A percentile compares a stretch with the other conserved stretches of the same genome.
Conservation (phyloP, 2,797 vertebrate genomes). For the Naso thynnoides region DNA sequence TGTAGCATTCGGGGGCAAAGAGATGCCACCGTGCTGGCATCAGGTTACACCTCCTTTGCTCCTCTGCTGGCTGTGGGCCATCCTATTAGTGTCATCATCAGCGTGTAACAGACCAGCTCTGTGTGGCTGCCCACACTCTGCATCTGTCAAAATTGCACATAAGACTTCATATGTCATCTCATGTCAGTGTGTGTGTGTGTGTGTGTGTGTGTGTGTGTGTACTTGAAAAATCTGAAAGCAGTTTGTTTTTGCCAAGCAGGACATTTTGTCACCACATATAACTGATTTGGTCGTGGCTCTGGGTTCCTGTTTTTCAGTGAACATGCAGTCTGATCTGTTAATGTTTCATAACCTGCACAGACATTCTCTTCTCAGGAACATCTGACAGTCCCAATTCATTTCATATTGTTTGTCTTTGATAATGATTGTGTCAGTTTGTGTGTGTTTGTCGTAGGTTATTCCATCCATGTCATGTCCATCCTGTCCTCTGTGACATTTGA, state of each 20-base stretch:
- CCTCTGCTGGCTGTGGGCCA: conserved; percentile 28
- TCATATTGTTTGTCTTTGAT: background rate
- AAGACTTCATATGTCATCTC: conserved; percentile 22
- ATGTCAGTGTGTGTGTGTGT: background rate
- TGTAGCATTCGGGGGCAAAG: conserved; percentile 36
- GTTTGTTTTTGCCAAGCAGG: background rate
- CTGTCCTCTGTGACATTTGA: background rate
- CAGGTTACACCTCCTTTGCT: conserved; percentile 52
- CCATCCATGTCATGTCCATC: too few relatives aligned
- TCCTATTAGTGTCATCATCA: conserved; percentile 59
- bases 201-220: background rate
- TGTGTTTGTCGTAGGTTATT: background rate
- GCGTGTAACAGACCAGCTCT: conserved; percentile 28
- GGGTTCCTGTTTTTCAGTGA: conserved; percentile 2
- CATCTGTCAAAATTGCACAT: conserved; percentile 13
- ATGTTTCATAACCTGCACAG: background rate
- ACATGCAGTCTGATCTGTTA: background rate
- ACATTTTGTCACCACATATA: background rate
- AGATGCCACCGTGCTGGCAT: conserved; percentile 39
- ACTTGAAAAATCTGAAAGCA: background rate
- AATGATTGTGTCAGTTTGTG: background rate
- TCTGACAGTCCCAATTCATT: background rate
- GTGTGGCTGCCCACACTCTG: background rate
- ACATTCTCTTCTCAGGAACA: too few relatives aligned
- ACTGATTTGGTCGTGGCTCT: background rate